These are phyloP conservation scores for Lutraria rhynchaena DNA, from an alignment of 1,140 invertebrate species.

Conservation along the genomic window DNA sequence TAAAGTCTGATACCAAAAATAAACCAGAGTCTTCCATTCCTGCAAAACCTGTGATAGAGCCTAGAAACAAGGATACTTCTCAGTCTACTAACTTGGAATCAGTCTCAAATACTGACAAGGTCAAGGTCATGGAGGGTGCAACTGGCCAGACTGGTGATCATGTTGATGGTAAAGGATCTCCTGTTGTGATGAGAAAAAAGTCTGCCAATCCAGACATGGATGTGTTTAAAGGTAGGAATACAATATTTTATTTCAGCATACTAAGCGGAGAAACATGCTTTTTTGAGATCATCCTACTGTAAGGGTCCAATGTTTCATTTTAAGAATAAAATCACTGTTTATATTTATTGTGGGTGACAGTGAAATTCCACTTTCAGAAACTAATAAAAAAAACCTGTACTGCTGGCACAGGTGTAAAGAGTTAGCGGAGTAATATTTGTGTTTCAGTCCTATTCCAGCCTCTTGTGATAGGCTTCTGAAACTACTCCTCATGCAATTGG, in stretches of 20 bases:
- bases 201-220: constrained; percentile 35
- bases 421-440: too few species aligned
- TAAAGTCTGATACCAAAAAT: constrained; percentile 36
- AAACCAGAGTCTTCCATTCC: constrained; percentile 53
- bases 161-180: constrained; percentile 1
- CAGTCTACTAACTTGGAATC: background rate
- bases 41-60: constrained; percentile 30
- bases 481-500: too few species aligned
- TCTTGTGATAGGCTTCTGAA: too few species aligned
- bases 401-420: too few species aligned
- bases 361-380: too few species aligned
- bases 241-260: background rate
- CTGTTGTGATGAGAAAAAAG: constrained; percentile 45
- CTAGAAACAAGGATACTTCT: background rate
- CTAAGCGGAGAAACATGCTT: background rate
- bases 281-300: background rate
- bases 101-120: background rate
- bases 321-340: too few species aligned
- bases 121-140: background rate
- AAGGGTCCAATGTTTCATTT: too few species aligned
- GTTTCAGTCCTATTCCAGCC: too few species aligned
- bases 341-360: too few species aligned
- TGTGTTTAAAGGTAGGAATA: constrained; percentile 47
- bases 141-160: background rate
- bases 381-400: too few species aligned